These are phyloP conservation scores for Phaenicophaeus curvirostris DNA, from an alignment of 2,797 vertebrate species.

Conservation along the genomic window DNA sequence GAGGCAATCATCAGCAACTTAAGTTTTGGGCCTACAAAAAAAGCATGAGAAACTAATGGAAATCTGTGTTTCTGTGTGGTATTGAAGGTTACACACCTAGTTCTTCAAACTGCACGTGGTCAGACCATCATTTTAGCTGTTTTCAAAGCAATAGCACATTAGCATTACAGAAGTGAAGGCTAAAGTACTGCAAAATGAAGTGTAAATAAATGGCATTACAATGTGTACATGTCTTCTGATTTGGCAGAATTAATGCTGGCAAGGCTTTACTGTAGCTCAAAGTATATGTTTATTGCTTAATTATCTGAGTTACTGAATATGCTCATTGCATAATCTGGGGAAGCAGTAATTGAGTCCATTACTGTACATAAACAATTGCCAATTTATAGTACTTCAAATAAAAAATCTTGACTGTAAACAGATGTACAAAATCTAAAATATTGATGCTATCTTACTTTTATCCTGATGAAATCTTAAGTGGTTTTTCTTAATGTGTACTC, in stretches of 20 bases:
- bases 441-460: slow-evolving; percentile 22
- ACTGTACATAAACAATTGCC: slow-evolving; percentile 59
- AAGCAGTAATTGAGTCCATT: slow-evolving; percentile 59
- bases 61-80: neutral
- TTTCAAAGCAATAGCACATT: neutral
- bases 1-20: neutral
- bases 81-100: neutral
- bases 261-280: slow-evolving; percentile 24
- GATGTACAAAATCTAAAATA: slow-evolving; percentile 40
- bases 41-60: neutral
- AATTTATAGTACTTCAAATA: slow-evolving; percentile 50
- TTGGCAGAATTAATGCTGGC: slow-evolving; percentile 46
- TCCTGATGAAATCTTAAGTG: neutral
- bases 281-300: slow-evolving; percentile 61
- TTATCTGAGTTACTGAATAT: slow-evolving; percentile 59
- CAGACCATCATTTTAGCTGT: slow-evolving; percentile 16
- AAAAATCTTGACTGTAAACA: slow-evolving; percentile 53
- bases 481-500: neutral
- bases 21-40: neutral
- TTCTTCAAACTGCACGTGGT: neutral
- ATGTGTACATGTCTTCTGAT: slow-evolving; percentile 9
- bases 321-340: slow-evolving; percentile 30
- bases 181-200: neutral
- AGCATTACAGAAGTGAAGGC: neutral
- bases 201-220: slow-evolving; percentile 6